These are phyloP conservation scores for Drosophila chauvacae DNA, from an alignment of 1,140 invertebrate species.

Conservation along the genomic window DNA sequence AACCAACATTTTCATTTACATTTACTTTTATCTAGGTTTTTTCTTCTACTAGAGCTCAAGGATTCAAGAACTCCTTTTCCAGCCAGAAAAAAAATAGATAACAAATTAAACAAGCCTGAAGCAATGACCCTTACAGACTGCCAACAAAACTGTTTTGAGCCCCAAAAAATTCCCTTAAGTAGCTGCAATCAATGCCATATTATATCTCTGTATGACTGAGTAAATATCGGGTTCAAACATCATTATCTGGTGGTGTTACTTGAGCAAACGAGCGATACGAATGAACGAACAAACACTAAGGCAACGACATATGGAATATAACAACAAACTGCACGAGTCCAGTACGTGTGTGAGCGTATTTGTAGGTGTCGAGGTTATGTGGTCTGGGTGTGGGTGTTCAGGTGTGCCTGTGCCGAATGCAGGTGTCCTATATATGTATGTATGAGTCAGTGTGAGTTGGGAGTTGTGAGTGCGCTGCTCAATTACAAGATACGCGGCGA, in stretches of 20 bases:
- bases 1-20: background rate
- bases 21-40: too few species aligned
- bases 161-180: background rate
- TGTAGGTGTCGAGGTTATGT: constrained; percentile 3
- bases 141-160: background rate
- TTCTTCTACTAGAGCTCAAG: background rate
- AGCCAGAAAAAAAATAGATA: background rate
- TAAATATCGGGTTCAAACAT: constrained; percentile 12
- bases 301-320: constrained; percentile 68
- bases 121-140: background rate
- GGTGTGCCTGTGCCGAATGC: constrained; percentile 39
- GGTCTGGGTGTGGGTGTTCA: constrained; percentile 7
- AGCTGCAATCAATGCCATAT: background rate
- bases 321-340: constrained; percentile 66
- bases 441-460: constrained; percentile 15
- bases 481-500: constrained; percentile 57
- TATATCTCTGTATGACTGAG: constrained; percentile 3
- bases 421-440: constrained; percentile 21
- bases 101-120: background rate
- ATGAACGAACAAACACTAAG: constrained; percentile 54
- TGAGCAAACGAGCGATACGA: constrained; percentile 69
- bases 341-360: constrained; percentile 30
- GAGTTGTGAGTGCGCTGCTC: constrained; percentile 50
- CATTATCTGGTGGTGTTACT: constrained; percentile 41
- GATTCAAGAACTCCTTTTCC: background rate